These are phyloP conservation scores for Limenitis camilla DNA, from an alignment of 2,888 invertebrate species.

Conservation along the genomic window DNA sequence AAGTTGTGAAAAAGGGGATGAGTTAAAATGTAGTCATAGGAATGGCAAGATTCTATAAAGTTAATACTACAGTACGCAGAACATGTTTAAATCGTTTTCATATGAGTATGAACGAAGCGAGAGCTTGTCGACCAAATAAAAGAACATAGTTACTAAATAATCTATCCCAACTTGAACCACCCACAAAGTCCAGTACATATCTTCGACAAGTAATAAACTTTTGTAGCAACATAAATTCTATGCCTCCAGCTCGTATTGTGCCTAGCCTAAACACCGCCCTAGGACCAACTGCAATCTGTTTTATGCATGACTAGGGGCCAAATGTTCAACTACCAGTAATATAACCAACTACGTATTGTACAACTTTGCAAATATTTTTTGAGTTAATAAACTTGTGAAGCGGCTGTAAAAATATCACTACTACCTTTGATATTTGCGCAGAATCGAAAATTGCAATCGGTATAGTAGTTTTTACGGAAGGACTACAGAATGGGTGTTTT, in stretches of 20 bases:
- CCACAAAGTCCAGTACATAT: conserved; percentile 31
- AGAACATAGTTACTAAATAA: background rate
- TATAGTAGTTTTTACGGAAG: no score
- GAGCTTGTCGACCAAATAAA: background rate
- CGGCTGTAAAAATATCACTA: conserved; percentile 7
- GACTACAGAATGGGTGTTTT: no score
- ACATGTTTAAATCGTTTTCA: no score
- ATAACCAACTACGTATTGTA: conserved; percentile 25
- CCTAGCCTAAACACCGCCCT: conserved; percentile 32
- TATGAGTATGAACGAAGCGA: background rate
- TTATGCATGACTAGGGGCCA: conserved; percentile 29
- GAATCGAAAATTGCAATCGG: no score
- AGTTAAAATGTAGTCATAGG: no score
- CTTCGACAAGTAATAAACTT: conserved; percentile 51
- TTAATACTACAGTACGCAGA: no score
- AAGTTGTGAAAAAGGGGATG: no score
- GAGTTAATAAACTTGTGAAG: conserved; percentile 12
- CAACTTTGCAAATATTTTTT: conserved; percentile 16
- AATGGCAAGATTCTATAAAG: no score
- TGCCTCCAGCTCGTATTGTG: conserved; percentile 49
- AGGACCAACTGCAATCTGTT: conserved; percentile 31
- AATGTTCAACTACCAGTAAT: conserved; percentile 5
- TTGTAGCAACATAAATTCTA: conserved; percentile 45
- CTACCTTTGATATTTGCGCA: background rate
- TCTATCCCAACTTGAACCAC: conserved; percentile 23